Percentiles rank a stretch among this genome's conserved stretches.
Evolutionary conservation across 2,113 vertebrate species (phyloP).

Genomic region (Chrysochloris asiatica): DNA sequence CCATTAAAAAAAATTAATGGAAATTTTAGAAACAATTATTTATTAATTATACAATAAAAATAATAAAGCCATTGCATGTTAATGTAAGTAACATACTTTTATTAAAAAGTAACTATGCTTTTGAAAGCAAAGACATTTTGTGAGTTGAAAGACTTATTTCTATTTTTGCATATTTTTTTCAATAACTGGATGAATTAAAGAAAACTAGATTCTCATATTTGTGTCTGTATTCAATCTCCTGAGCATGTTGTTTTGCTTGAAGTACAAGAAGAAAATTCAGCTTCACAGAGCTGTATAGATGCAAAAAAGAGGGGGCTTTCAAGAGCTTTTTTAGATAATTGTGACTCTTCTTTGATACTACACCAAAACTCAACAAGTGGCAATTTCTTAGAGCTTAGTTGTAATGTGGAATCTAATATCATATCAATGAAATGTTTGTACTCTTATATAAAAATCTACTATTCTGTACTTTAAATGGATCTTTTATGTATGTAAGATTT

Average conservation of each 20-base stretch:
- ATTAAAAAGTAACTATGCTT: too few relatives aligned
- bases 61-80: neutral
- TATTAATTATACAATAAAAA: neutral
- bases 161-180: too few relatives aligned
- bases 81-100: too few relatives aligned
- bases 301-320: neutral
- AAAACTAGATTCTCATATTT: too few relatives aligned
- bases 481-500: neutral
- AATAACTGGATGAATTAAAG: too few relatives aligned
- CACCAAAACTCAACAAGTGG: slow-evolving; percentile 16
- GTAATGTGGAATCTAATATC: neutral
- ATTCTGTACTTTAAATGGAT: neutral
- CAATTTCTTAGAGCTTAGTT: neutral
- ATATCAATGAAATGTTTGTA: neutral
- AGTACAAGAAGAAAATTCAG: neutral
- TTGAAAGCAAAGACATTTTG: too few relatives aligned
- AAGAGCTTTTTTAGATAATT: neutral
- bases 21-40: slow-evolving; percentile 1
- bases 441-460: neutral
- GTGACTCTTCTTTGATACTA: neutral
- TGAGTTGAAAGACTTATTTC: too few relatives aligned
- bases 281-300: neutral
- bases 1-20: slow-evolving; percentile 8
- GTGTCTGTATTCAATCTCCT: too few relatives aligned
- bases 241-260: too few relatives aligned